Conservation (phyloP, 2,797 vertebrate genomes). For the Aselliscus stoliczkanus region DNA sequence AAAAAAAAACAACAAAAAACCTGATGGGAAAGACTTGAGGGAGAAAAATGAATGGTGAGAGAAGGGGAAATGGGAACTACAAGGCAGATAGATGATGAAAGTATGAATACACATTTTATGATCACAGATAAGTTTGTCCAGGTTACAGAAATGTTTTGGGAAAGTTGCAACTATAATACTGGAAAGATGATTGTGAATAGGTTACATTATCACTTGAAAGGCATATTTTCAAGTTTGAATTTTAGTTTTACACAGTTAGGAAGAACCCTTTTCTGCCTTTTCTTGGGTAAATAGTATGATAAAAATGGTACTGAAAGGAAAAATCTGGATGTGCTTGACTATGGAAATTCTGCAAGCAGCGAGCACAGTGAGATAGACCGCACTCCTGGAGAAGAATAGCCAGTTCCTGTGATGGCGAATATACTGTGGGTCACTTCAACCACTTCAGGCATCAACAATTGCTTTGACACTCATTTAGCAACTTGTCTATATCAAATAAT, state of each 20-base stretch:
- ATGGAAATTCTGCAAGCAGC: background rate
- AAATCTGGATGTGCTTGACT: background rate
- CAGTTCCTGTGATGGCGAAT: background rate
- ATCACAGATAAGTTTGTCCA: background rate
- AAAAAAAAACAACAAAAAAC: background rate
- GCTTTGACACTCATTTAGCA: slow-evolving; percentile 61
- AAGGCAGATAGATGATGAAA: background rate
- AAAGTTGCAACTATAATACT: background rate
- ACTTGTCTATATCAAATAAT: slow-evolving; percentile 70
- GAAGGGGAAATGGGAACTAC: background rate
- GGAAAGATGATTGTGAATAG: background rate
- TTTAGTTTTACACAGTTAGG: background rate
- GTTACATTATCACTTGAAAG: background rate
- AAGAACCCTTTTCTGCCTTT: background rate
- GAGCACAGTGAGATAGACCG: background rate
- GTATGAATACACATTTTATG: background rate
- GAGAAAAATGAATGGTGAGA: background rate
- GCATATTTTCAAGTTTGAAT: background rate
- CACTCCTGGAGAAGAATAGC: background rate
- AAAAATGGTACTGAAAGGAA: background rate
- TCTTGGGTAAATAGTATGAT: background rate
- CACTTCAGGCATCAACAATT: slow-evolving; percentile 57
- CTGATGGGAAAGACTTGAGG: background rate
- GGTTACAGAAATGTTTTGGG: background rate
- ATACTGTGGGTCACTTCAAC: background rate